phyloP scores from a whole-genome alignment of 2,888 invertebrate genomes.

The Caenorhabditis imperialis region DNA sequence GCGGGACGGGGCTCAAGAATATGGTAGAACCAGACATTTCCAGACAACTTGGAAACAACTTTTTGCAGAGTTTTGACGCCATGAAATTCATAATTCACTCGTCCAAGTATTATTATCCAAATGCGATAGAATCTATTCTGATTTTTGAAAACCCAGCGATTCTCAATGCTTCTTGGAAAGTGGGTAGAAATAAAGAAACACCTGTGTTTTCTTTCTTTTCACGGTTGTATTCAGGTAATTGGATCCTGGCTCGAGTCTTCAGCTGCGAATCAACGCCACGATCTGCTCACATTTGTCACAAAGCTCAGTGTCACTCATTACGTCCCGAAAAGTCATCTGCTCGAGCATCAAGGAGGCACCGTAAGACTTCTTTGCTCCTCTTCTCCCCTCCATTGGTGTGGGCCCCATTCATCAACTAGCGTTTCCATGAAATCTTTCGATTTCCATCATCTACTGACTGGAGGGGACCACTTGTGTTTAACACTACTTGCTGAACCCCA shows the following conservation, averaged over 20 bases:
- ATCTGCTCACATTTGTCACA: conserved; percentile 56
- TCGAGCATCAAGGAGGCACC: conserved; percentile 68
- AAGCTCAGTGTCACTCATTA: conserved; percentile 63
- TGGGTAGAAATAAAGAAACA: conserved; percentile 28
- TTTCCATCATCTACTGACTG: conserved; percentile 22
- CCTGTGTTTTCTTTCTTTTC: not conserved
- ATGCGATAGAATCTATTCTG: conserved; percentile 62
- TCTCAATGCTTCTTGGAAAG: conserved; percentile 73
- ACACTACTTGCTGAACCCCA: conserved; percentile 49
- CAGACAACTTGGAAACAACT: not conserved
- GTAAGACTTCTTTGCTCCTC: conserved; percentile 57
- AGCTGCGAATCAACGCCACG: conserved; percentile 49
- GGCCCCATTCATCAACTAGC: conserved; percentile 36
- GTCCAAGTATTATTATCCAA: conserved; percentile 74
- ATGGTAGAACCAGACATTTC: conserved; percentile 59
- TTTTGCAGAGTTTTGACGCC: conserved; percentile 70
- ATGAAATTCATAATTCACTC: conserved; percentile 73
- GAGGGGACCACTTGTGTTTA: conserved; percentile 35
- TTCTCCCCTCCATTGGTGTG: conserved; percentile 9
- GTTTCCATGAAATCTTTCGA: conserved; percentile 43
- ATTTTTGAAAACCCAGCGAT: conserved; percentile 71
- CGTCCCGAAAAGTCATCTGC: conserved; percentile 61
- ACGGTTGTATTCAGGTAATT: conserved; percentile 56
- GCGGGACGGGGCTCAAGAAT: conserved; percentile 64
- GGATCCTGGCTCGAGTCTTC: conserved; percentile 63